Base-by-base conservation (phyloP, 2,113 vertebrate species). In the Leptobrachium leishanense region DNA sequence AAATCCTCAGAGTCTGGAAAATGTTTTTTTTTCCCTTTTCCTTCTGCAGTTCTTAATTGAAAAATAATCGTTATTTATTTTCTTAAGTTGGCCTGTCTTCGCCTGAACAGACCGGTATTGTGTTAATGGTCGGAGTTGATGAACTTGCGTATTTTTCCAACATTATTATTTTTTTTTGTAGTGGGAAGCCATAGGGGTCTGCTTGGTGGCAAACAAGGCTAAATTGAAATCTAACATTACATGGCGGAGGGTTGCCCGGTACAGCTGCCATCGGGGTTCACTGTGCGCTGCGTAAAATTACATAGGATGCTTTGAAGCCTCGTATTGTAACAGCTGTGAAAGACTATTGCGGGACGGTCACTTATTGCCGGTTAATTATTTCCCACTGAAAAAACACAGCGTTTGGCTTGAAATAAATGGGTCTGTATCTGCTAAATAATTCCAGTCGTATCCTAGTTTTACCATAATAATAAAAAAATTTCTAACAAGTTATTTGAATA, bases 301-400 rank as follows among this genome's bases (percentile, higher is more conserved):
- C 78, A 6, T 41, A 70, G 42, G 43, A 41, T 31, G 46, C 69
- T 72, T 74, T 73, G 78, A 68, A 74, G 78, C 71, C 72, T 64
- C 71, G 68, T 68, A 12, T 41, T 42, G 43, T 55, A 59, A 71
- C 78, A 81, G 78, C 78, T 74, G 78, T 66, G 68, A 46, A 72
- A 12, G 72, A 57, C 44, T 42, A 64, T 31, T 13, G 76, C 70
- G 44, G 41, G 68, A 64, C 20, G 62, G 76, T 72, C 59, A 65
- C 69, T 79, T 79, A 44, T 79, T 54, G 43, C 53, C 53, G 43
- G 67, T 53, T 77, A 77, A 77, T 77, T 70, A 77, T 77, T 77
- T 70, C 43, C 68, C 67, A 70, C 68, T 77, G 57, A 50, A 77
- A 62, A 69, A 77, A 69, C 55, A 59, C 2, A 15, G 55, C 13